phyloP scores from a whole-genome alignment of 2,113 vertebrate species.

The Nettapus auritus region DNA sequence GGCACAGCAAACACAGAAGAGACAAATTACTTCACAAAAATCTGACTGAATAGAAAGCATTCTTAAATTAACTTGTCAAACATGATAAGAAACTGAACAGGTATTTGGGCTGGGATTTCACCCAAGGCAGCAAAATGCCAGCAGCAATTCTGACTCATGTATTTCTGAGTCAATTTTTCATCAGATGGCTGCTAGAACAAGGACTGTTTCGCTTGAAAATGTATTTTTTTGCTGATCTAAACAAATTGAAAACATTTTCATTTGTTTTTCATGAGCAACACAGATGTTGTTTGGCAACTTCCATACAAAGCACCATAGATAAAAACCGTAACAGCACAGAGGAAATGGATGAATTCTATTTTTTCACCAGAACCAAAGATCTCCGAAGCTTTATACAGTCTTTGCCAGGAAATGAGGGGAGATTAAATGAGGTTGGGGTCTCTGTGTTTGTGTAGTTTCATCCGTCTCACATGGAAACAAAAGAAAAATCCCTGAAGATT shows the following conservation, averaged over 20 bases:
- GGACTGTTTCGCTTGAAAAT: background rate
- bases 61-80: conserved; percentile 22
- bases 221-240: conserved; percentile 53
- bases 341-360: conserved; percentile 22
- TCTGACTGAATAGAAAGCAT: background rate
- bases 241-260: conserved; percentile 46
- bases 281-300: conserved; percentile 66
- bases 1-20: background rate
- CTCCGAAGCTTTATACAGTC: background rate
- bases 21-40: background rate
- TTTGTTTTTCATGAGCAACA: conserved; percentile 54
- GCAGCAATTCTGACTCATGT: conserved; percentile 18
- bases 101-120: conserved; percentile 22
- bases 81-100: background rate
- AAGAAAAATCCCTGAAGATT: background rate
- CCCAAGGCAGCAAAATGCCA: background rate
- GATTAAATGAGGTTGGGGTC: conserved; percentile 22
- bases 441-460: conserved; percentile 16
- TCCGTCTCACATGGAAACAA: background rate
- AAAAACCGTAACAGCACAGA: conserved; percentile 45
- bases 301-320: conserved; percentile 42
- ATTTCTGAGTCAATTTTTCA: conserved; percentile 27
- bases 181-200: conserved; percentile 41
- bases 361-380: conserved; percentile 36
- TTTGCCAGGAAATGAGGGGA: conserved; percentile 26